Evolutionary conservation across 2,888 invertebrate genomes (phyloP), one percentile per base, ranked within the genome.

Genomic region (Drosophila suboccidentalis): DNA sequence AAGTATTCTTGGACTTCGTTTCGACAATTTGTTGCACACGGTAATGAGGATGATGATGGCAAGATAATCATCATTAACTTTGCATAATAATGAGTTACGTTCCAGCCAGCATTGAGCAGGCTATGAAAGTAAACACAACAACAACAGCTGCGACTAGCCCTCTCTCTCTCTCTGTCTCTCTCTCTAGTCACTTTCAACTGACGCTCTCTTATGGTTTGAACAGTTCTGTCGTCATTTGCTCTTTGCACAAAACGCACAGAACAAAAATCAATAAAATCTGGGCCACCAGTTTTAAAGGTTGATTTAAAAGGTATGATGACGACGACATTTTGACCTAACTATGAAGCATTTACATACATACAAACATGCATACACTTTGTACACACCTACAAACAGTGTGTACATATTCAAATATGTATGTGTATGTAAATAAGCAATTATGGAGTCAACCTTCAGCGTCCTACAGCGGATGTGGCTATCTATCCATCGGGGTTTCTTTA

Each of bases 231-330:
- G 71, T 55, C 51, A 32, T 36, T 58, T 55, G 55, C 67, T 69
- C 67, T 75, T 69, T 62, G 71, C 58, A 29, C 53, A 78, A 55
- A 75, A 75, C 65, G 71, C 58, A 29, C 53, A 78, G 61, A 75
- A 75, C 65, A 68, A 71, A 91, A 92, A 91, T 92, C 91, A 91
- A 91, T 91, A 92, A 91, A 91, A 91, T 91, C 92, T 92, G 91
- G 91, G 91, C 83, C 92, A 91, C 76, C 78, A 78, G 79, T 80
- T 87, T 90, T 89, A 87, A 83, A 87, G 83, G 88, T 83, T 83
- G 87, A 79, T 82, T 82, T 76, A 84, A 84, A 81, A 69, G 71
- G 66, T 75, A 55, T 32, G 65, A 69, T 57, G 58, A 46, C 69
- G 63, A 15, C 58, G 78, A 55, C 73, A 77, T 59, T 77, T 62